These are phyloP conservation scores for Ailuropoda melanoleuca DNA, from an alignment of 2,113 vertebrate genomes.

Conservation along the genomic window DNA sequence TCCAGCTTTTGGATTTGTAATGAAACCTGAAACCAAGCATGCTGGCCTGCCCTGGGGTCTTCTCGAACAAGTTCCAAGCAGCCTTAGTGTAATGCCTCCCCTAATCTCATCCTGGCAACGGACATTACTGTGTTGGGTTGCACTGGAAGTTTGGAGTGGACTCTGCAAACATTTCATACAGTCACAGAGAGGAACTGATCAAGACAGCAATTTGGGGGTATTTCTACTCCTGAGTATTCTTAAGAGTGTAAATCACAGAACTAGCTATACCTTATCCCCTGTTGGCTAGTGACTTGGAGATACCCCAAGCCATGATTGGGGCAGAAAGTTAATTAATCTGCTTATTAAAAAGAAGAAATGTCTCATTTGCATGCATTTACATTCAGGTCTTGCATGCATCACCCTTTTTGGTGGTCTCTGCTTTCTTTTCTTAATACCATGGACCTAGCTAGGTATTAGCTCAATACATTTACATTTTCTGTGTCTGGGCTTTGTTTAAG, in stretches of 20 bases:
- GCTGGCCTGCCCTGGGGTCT: constrained; percentile 49
- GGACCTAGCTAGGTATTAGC: background rate
- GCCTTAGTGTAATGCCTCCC: background rate
- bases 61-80: background rate
- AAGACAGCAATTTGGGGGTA: background rate
- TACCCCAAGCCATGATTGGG: constrained; percentile 66
- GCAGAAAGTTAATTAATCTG: constrained; percentile 79
- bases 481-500: constrained; percentile 64
- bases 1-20: constrained; percentile 67
- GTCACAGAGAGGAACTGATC: background rate
- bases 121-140: background rate
- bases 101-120: constrained; percentile 49
- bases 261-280: constrained; percentile 37
- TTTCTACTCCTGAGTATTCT: background rate
- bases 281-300: constrained; percentile 65
- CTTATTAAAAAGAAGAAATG: constrained; percentile 77
- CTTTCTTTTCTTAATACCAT: background rate
- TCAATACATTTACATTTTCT: constrained; percentile 63
- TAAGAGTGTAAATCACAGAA: constrained; percentile 29
- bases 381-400: constrained; percentile 50
- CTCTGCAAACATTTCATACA: background rate
- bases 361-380: constrained; percentile 78
- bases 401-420: constrained; percentile 52
- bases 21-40: constrained; percentile 70
- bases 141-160: background rate